Conservation (phyloP, 2,113 vertebrate genomes). For the Melospiza georgiana region DNA sequence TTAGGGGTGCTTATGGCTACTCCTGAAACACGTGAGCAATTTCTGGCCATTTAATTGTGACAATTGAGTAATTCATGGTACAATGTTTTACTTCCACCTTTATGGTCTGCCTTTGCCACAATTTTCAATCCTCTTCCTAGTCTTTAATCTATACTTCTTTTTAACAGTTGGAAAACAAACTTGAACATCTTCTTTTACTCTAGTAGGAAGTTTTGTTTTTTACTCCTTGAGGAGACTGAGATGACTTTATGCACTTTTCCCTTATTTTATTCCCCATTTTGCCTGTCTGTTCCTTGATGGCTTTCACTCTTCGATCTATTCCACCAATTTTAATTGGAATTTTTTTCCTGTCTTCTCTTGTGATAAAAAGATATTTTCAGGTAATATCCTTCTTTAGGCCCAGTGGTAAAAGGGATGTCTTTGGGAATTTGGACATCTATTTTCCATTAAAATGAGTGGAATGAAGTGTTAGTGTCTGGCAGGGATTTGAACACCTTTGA, state of each 20-base stretch:
- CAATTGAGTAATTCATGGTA: neutral
- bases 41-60: neutral
- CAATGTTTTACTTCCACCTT: neutral
- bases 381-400: conserved; percentile 50
- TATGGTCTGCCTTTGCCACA: neutral
- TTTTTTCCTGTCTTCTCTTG: conserved; percentile 60
- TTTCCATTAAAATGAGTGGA: conserved; percentile 59
- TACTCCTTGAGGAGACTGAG: conserved; percentile 13
- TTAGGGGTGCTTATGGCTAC: neutral
- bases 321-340: conserved; percentile 67
- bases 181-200: neutral
- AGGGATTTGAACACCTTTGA: conserved; percentile 62
- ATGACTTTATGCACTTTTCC: conserved; percentile 36
- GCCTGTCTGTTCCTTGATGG: conserved; percentile 48
- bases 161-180: conserved; percentile 26
- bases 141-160: neutral
- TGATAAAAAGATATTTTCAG: conserved; percentile 65
- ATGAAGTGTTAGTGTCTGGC: conserved; percentile 30
- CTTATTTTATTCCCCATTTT: conserved; percentile 57
- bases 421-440: conserved; percentile 62
- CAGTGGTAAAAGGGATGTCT: conserved; percentile 52
- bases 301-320: conserved; percentile 58
- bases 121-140: neutral
- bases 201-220: neutral
- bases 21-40: neutral